Base-by-base conservation (phyloP, 2,113 vertebrate species). In the Antigone vipio region DNA sequence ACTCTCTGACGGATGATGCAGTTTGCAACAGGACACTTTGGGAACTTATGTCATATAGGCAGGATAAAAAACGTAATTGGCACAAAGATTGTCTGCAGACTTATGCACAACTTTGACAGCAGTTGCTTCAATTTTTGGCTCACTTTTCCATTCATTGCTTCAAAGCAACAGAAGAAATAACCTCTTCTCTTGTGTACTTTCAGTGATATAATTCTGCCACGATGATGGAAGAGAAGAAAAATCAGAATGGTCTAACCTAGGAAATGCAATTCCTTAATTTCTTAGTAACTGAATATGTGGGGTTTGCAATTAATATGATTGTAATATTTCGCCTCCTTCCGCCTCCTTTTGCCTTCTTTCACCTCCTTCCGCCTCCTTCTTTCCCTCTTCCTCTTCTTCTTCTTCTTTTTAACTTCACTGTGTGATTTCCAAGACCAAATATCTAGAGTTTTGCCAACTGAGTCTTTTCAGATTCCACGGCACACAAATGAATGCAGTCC, bases 121-220 rank as follows among this genome's bases (percentile, higher is more conserved):
- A 77, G 32, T 16, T 92, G 53, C 82, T 83, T 86, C 72, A 92
- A 38, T 86, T 95, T 90, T 93, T 49, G 90, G 21, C 40, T 92
- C 24, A 15, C 15, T 66, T 73, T 94, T 73, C 42, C 42, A 38
- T 67, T 86, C 47, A 71, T 58, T 80, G 34, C 58, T 93, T 95
- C 50, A 77, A 90, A 94, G 35, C 40, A 88, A 40, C 50, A 86
- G 63, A 84, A 93, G 45, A 92, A 95, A 89, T 73, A 83, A 68
- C 15, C 9, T 82, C 35, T 79, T 60, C 35, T 88, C 40, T 66
- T 77, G 11, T 76, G 42, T 83, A 34, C 34, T 79, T 86, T 64
- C 62, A 66, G 22, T 90, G 40, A 50, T 68, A n/a, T 42, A 76
- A 88, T 90, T 79, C 82, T 86, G 40, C 53, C 16, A 29, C 34